These are phyloP conservation scores for Caligus rogercresseyi DNA, from an alignment of 1,140 invertebrate species.

Conservation along the genomic window DNA sequence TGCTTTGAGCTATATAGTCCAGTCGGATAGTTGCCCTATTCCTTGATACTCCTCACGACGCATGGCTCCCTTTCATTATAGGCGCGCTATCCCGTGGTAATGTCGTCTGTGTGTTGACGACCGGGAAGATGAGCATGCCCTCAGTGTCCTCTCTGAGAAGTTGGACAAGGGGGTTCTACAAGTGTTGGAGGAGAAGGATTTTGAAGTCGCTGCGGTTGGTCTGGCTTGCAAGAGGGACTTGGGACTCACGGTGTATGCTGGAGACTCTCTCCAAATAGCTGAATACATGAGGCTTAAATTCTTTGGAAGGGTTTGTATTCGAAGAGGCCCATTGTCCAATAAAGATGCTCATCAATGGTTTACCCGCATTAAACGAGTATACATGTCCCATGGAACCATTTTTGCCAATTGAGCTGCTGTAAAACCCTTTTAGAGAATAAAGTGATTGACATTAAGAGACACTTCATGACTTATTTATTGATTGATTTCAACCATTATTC, in stretches of 20 bases:
- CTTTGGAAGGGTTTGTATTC: not conserved
- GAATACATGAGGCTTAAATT: not conserved
- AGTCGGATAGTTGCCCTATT: no score
- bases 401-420: no score
- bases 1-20: no score
- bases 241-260: not conserved
- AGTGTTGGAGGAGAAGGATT: not conserved
- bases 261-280: not conserved
- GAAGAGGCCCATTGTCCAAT: not conserved
- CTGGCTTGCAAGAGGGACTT: not conserved
- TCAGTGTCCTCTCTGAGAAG: not conserved
- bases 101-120: not conserved
- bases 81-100: not conserved
- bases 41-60: no score
- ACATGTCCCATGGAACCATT: not conserved
- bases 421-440: no score
- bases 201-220: not conserved
- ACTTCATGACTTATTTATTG: no score
- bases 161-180: not conserved
- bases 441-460: no score
- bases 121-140: not conserved
- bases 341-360: not conserved
- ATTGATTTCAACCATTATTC: no score
- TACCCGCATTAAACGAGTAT: not conserved
- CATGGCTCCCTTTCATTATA: not conserved